A percentile compares a stretch with the other conserved stretches of the same genome.
Evolutionary conservation across 2,113 vertebrate species (phyloP).

Genomic region (Oreotrochilus melanogaster): DNA sequence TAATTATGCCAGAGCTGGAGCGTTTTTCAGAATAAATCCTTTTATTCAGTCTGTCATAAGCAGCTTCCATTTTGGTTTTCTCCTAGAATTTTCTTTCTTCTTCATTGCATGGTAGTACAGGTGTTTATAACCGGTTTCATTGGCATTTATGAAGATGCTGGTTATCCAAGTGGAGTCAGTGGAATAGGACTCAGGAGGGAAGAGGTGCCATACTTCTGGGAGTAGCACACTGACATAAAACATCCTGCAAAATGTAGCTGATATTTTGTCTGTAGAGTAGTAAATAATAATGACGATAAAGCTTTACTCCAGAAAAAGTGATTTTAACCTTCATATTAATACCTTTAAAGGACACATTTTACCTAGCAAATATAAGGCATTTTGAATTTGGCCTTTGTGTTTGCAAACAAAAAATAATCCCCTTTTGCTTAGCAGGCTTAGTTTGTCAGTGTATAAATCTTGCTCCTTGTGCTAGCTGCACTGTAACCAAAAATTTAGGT

Average conservation of each 20-base stretch:
- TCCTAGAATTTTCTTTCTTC: neutral
- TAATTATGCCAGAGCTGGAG: neutral
- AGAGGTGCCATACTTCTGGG: neutral
- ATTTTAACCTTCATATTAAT: neutral
- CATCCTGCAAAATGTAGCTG: neutral
- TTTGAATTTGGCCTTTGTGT: neutral
- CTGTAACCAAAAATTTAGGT: neutral
- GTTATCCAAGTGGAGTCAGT: neutral
- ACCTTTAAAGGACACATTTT: neutral
- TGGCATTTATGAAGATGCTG: neutral
- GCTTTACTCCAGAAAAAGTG: neutral
- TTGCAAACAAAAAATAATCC: neutral
- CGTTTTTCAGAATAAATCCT: slow-evolving; percentile 22
- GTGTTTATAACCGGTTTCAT: neutral
- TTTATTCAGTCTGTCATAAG: neutral
- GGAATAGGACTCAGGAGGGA: neutral
- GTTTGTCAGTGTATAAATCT: neutral
- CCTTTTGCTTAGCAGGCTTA: neutral
- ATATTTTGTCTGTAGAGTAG: neutral
- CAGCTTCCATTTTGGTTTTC: neutral
- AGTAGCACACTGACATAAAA: neutral
- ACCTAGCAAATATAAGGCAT: neutral
- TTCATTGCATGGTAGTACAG: neutral
- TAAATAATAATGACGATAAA: neutral
- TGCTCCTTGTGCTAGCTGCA: neutral